phyloP scores from a whole-genome alignment of 1,140 invertebrate genomes.

The Brachionus calyciflorus region DNA sequence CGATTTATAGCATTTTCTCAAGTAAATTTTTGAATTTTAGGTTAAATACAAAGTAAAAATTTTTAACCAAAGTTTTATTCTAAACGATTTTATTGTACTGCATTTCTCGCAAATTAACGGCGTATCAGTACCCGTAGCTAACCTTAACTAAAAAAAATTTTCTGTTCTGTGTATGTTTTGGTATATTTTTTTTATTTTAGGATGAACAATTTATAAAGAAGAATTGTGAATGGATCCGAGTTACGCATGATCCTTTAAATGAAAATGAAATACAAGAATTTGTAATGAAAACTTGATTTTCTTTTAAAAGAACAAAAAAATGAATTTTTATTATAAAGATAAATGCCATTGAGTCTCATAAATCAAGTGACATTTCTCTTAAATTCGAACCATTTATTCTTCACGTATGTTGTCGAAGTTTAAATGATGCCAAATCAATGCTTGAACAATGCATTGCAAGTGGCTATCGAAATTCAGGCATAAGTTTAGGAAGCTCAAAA shows the following conservation, averaged over 20 bases:
- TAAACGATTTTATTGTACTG: too few relatives aligned
- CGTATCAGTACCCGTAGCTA: too few relatives aligned
- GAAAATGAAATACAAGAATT: slow-evolving; percentile 12
- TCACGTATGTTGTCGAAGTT: slow-evolving; percentile 23
- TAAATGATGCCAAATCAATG: slow-evolving; percentile 2
- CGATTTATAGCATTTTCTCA: slow-evolving; percentile 41
- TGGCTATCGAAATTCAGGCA: slow-evolving; percentile 41
- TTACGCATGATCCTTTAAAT: slow-evolving; percentile 20
- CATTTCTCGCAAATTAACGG: too few relatives aligned
- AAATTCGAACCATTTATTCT: slow-evolving; percentile 45
- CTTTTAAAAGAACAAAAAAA: too few relatives aligned
- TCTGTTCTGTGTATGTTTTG: background rate
- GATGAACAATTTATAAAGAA: slow-evolving; percentile 26
- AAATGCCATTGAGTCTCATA: background rate
- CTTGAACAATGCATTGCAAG: slow-evolving; percentile 25
- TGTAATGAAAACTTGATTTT: too few relatives aligned
- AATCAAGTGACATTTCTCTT: slow-evolving; percentile 10
- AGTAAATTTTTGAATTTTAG: background rate
- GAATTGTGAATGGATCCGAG: slow-evolving; percentile 41
- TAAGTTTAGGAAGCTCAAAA: slow-evolving; percentile 32
- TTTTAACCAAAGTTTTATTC: too few relatives aligned
- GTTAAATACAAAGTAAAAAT: too few relatives aligned
- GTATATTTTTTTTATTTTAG: background rate
- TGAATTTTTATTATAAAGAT: slow-evolving; percentile 21
- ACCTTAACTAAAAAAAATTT: background rate